phyloP scores from a whole-genome alignment of 2,113 vertebrate genomes.

The Pelodiscus sinensis region DNA sequence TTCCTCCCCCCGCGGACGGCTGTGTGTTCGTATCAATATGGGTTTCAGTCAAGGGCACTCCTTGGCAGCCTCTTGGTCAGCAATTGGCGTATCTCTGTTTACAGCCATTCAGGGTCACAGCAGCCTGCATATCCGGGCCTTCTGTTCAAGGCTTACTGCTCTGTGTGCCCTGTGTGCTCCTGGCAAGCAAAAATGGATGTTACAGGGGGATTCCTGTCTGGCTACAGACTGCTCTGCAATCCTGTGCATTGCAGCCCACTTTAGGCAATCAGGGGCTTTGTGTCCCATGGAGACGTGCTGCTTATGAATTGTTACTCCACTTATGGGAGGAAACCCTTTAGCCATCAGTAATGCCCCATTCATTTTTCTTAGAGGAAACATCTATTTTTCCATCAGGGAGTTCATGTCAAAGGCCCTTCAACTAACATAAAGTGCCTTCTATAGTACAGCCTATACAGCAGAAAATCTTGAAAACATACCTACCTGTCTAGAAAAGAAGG shows the following conservation, averaged over 20 bases:
- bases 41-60: too few species aligned
- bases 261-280: background rate
- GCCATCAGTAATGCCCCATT: conserved; percentile 30
- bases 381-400: conserved; percentile 50
- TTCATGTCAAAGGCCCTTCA: background rate
- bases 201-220: too few species aligned
- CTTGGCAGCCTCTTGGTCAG: too few species aligned
- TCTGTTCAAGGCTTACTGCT: too few species aligned
- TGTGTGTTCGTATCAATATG: too few species aligned
- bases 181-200: too few species aligned
- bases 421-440: conserved; percentile 20
- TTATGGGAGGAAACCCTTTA: background rate
- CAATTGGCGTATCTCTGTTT: too few species aligned
- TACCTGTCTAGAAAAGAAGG: background rate
- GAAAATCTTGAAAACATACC: background rate
- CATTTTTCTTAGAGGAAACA: conserved; percentile 62
- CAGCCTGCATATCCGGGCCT: too few species aligned
- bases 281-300: conserved; percentile 7
- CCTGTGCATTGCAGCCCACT: background rate
- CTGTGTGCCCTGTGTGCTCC: too few species aligned
- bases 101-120: too few species aligned
- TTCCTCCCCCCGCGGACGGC: too few species aligned
- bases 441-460: background rate
- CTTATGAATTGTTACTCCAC: conserved; percentile 42
- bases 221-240: too few species aligned